Conservation (phyloP, 2,797 vertebrate genomes). For the Psittacula derbiana region DNA sequence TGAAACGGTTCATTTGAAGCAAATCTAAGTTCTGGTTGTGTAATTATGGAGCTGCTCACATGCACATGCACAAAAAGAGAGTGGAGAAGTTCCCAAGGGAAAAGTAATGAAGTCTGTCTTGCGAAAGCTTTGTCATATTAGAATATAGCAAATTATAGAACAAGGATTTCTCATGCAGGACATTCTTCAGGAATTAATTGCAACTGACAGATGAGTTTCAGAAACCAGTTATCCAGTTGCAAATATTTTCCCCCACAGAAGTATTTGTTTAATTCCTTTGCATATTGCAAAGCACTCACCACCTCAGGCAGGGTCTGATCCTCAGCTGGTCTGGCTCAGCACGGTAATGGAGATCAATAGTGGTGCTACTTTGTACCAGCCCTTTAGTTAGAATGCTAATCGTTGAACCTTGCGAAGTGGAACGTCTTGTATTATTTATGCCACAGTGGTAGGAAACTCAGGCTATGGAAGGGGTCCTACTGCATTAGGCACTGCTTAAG, state of each 20-base stretch:
- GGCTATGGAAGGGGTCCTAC: background rate
- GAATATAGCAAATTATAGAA: background rate
- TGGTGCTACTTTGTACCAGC: background rate
- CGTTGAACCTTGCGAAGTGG: background rate
- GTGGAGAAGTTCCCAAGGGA: background rate
- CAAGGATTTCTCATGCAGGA: background rate
- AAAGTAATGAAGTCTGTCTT: conserved; percentile 3
- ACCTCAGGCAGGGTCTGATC: background rate
- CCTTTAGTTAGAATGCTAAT: background rate
- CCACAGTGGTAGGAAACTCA: background rate
- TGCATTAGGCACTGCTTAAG: background rate
- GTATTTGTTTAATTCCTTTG: background rate
- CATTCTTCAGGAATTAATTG: background rate
- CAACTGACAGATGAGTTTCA: background rate
- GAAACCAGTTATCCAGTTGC: background rate
- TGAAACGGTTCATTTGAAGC: background rate
- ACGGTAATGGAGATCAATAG: conserved; percentile 14
- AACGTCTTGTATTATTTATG: background rate
- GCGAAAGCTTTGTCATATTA: background rate
- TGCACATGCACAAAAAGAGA: background rate
- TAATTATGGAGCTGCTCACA: background rate
- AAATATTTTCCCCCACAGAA: background rate
- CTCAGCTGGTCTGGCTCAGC: conserved; percentile 29
- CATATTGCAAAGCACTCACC: background rate
- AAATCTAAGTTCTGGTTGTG: conserved; percentile 11